Evolutionary conservation across 2,888 invertebrate genomes (phyloP).

Genomic region (Pelosia muscerda): DNA sequence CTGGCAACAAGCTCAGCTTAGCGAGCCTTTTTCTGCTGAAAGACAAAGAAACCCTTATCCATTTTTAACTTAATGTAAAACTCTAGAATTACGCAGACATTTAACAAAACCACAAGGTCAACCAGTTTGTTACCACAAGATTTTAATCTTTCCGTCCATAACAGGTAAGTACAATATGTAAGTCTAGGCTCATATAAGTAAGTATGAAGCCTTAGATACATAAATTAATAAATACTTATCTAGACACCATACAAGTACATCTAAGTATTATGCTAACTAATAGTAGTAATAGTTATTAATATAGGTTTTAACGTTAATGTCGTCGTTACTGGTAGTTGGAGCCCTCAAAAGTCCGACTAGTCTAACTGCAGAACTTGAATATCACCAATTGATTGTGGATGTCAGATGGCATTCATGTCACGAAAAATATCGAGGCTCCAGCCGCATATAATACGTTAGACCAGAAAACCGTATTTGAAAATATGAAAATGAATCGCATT

Average conservation of each 20-base stretch:
- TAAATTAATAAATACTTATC: neutral
- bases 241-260: neutral
- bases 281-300: no score
- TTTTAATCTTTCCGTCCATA: neutral
- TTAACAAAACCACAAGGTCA: neutral
- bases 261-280: neutral
- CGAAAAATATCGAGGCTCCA: no score
- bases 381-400: no score
- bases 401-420: no score
- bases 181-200: neutral
- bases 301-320: no score
- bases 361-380: no score
- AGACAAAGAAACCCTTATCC: neutral
- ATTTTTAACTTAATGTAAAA: neutral
- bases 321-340: no score
- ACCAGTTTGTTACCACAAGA: neutral
- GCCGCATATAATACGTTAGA: no score
- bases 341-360: no score
- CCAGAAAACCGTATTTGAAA: no score
- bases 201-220: neutral
- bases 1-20: no score
- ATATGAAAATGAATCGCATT: no score
- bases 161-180: neutral
- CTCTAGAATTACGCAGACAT: neutral
- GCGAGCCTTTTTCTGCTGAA: neutral